phyloP scores from a whole-genome alignment of 2,797 vertebrate species.

The Pangasius djambal region DNA sequence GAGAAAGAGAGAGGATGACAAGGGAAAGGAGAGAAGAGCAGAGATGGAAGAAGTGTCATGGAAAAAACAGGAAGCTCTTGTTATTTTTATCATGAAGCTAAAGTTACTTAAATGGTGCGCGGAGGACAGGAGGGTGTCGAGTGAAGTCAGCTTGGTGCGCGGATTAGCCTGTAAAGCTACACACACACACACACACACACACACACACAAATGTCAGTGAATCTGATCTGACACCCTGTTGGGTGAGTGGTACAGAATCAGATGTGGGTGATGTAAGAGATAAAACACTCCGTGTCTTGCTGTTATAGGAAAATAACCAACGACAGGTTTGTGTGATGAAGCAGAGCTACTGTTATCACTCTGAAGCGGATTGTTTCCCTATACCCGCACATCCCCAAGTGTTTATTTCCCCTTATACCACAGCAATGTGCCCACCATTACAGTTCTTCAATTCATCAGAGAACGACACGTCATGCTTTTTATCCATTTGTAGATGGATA shows the following conservation, averaged over 20 bases:
- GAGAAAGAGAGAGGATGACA: not conserved
- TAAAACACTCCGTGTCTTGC: too few relatives aligned
- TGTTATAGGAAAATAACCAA: not conserved
- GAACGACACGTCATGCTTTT: not conserved
- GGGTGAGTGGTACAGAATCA: not conserved
- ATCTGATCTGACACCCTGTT: not conserved
- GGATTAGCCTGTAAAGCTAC: constrained; percentile 1
- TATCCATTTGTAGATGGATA: not conserved
- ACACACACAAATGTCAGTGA: not conserved
- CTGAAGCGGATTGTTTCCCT: too few relatives aligned
- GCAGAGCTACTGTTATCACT: not conserved
- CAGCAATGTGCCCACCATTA: not conserved
- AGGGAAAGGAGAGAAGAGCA: constrained; percentile 8
- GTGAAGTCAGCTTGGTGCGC: not conserved
- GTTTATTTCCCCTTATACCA: not conserved
- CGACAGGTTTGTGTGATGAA: too few relatives aligned
- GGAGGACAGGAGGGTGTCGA: not conserved
- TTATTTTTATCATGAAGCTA: constrained; percentile 19
- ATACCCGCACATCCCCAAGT: not conserved
- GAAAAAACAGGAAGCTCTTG: not conserved
- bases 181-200: constrained; percentile 14
- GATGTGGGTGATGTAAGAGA: not conserved
- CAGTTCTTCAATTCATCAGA: not conserved
- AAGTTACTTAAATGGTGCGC: constrained; percentile 30
- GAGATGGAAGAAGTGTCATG: constrained; percentile 8